Conservation (phyloP, 2,888 invertebrate genomes). For the Frankliniella fusca region DNA sequence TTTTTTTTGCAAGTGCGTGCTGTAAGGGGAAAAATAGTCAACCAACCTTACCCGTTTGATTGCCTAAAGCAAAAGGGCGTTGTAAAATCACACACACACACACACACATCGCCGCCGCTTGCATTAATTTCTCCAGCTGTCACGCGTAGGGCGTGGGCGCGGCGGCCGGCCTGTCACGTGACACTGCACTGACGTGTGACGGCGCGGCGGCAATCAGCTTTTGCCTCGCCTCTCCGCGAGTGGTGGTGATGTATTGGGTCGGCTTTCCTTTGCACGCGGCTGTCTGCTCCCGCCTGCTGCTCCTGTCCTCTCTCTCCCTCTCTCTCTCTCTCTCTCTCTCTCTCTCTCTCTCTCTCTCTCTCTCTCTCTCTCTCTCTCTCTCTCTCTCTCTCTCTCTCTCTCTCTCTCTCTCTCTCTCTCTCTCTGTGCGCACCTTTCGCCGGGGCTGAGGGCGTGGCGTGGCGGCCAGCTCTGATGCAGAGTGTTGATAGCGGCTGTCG, state of each 20-base stretch:
- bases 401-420: neutral
- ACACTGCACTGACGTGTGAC: too few relatives aligned
- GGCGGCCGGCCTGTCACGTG: too few relatives aligned
- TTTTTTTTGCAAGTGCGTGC: too few relatives aligned
- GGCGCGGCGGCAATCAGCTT: too few relatives aligned
- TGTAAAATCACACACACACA: neutral
- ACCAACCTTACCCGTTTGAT: too few relatives aligned
- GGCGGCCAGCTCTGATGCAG: neutral
- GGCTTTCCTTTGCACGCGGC: neutral
- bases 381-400: neutral
- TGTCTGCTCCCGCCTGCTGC: neutral
- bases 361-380: neutral
- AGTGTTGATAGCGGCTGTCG: too few relatives aligned
- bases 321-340: neutral
- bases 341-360: slow-evolving; percentile 10
- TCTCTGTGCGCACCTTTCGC: neutral
- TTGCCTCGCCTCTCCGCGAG: too few relatives aligned
- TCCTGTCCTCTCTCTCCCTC: neutral
- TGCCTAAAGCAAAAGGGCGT: too few relatives aligned
- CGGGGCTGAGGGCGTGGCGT: neutral
- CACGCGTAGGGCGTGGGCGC: too few relatives aligned
- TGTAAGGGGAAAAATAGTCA: too few relatives aligned
- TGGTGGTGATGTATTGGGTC: too few relatives aligned
- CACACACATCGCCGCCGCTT: neutral
- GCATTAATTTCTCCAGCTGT: too few relatives aligned